Evolutionary conservation across 2,888 invertebrate genomes (phyloP).

Genomic region (Spisula solida): DNA sequence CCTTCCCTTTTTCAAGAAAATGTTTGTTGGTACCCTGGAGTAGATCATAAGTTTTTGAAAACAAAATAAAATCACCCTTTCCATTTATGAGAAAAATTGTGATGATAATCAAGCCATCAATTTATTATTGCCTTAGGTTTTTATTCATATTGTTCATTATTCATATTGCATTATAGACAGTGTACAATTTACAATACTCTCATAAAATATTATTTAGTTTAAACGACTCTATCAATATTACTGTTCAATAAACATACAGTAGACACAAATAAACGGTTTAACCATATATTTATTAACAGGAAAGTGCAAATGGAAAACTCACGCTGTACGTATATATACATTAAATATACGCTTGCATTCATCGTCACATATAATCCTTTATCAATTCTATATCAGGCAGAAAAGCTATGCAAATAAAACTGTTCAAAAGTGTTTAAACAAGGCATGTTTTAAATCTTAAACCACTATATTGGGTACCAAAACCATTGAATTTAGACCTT

Average conservation of each 20-base stretch:
- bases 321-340: background rate
- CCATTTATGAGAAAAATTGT: too few species aligned
- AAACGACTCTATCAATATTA: background rate
- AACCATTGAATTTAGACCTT: constrained; percentile 42
- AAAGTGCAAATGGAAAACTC: constrained; percentile 23
- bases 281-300: constrained; percentile 5
- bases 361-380: constrained; percentile 44
- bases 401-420: constrained; percentile 53
- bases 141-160: background rate
- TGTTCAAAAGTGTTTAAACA: constrained; percentile 53
- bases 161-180: background rate
- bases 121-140: background rate
- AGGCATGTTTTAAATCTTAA: constrained; percentile 41
- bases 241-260: background rate
- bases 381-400: constrained; percentile 37
- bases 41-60: too few species aligned
- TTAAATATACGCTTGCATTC: background rate
- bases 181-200: background rate
- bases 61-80: too few species aligned
- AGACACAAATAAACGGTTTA: background rate
- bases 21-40: too few species aligned
- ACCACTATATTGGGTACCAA: constrained; percentile 37
- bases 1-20: too few species aligned
- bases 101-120: too few species aligned
- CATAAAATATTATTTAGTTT: background rate